phyloP scores from a whole-genome alignment of 2,888 invertebrate species.

The Sepiola atlantica region DNA sequence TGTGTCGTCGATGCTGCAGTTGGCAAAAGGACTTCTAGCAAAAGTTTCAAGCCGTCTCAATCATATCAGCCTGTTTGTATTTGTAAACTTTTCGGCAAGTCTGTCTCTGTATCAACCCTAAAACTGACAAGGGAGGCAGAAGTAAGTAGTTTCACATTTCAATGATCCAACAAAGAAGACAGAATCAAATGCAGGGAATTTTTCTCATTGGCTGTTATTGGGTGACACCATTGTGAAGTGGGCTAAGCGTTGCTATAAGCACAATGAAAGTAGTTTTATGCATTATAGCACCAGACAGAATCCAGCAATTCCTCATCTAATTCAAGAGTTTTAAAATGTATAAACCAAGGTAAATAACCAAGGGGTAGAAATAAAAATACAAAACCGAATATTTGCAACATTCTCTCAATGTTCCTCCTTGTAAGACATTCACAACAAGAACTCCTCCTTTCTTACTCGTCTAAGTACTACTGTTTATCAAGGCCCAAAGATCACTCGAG shows the following conservation, averaged over 20 bases:
- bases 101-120: not conserved
- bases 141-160: not conserved
- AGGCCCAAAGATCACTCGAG: no score
- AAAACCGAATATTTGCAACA: not conserved
- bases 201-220: not conserved
- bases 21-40: not conserved
- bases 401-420: not conserved
- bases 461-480: no score
- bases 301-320: not conserved
- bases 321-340: not conserved
- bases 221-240: slow-evolving; percentile 22
- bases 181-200: not conserved
- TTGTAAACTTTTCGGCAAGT: not conserved
- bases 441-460: no score
- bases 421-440: no score
- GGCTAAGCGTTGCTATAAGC: slow-evolving; percentile 20
- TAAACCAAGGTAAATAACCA: not conserved
- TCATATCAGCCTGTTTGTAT: not conserved
- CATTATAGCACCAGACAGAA: not conserved
- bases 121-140: not conserved
- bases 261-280: not conserved
- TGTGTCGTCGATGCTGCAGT: not conserved
- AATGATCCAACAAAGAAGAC: not conserved
- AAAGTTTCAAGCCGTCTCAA: not conserved
- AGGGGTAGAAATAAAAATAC: not conserved